Evolutionary conservation across 2,797 vertebrate genomes (phyloP), one percentile per base, ranked within the genome.

Genomic region (Phoxinus dragarum): DNA sequence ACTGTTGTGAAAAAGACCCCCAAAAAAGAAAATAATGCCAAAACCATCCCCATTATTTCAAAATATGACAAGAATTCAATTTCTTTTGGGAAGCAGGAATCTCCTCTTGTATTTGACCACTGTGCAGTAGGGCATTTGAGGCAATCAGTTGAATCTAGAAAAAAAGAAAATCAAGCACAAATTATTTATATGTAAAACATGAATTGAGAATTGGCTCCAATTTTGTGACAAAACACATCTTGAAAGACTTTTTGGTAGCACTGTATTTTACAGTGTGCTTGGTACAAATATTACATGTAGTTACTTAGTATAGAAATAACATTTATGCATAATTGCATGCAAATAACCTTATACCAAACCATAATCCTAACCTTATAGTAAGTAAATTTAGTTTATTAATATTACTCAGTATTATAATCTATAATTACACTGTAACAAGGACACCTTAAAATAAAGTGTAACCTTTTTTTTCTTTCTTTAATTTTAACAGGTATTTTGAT

Each of bases 91-190:
- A 90, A 73, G 69, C 91, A 92, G 74, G 76, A 80, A 75, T 90
- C 89, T 83, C 88, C 82, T 76, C 69, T 92, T 84, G 84, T 90
- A 89, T 86, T 91, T 84, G 90, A 91, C 90, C 90, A 91, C 17
- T 89, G 83, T 56, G 85, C 64, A n/a, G 78, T 10, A 34, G 79
- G 77, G 9, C 95, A 96, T 90, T 93, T 93, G 67, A 92, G 64
- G 59, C 95, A 95, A 34, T 92, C 11, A 87, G 87, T 71, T 9
- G 87, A 87, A 81, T 87, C 86, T 89, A 56, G 54, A 89, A 64
- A 64, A 64, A 31, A 64, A 27, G 80, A 68, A 47, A 61, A 7
- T 21, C 1, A 47, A 68, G 80, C 11, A 7, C 0, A 71, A 16
- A 31, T 54, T 40, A n/a, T 9, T 44, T 67, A 0, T 73, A 7